phyloP scores from a whole-genome alignment of 2,888 invertebrate species.

The Sarcophaga subvicina region DNA sequence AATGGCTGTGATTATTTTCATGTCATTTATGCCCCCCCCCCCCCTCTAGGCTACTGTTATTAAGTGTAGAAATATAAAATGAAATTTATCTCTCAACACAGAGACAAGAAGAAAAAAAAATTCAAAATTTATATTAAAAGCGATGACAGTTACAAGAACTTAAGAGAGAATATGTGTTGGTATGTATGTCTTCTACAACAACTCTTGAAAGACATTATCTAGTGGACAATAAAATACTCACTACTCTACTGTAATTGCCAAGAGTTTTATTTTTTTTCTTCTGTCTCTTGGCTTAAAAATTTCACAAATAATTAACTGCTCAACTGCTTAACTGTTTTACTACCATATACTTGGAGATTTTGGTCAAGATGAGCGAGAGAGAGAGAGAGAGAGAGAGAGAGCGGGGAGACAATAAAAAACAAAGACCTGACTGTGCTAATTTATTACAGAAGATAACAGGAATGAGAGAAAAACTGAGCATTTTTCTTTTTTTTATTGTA shows the following conservation, averaged over 20 bases:
- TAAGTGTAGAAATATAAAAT: slow-evolving; percentile 19
- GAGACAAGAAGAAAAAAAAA: slow-evolving; percentile 6
- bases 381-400: neutral
- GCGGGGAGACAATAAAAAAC: neutral
- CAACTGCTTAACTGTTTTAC: neutral
- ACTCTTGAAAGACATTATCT: slow-evolving; percentile 20
- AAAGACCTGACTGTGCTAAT: neutral
- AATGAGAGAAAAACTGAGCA: neutral
- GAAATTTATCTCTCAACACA: slow-evolving; percentile 29
- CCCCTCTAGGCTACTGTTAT: neutral
- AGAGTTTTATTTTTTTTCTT: neutral
- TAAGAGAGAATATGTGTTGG: neutral
- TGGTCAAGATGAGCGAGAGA: neutral
- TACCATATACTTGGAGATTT: neutral
- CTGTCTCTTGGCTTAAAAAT: neutral
- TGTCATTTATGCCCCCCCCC: neutral
- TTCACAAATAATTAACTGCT: slow-evolving; percentile 60
- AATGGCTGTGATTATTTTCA: slow-evolving; percentile 31
- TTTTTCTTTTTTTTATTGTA: neutral
- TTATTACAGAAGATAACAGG: neutral
- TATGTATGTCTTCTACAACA: neutral
- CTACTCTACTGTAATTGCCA: slow-evolving; percentile 37
- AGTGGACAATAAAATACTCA: slow-evolving; percentile 35
- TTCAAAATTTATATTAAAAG: neutral
- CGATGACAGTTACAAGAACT: neutral